Conservation (phyloP, 2,113 vertebrate genomes). For the Lophotis ruficrista region DNA sequence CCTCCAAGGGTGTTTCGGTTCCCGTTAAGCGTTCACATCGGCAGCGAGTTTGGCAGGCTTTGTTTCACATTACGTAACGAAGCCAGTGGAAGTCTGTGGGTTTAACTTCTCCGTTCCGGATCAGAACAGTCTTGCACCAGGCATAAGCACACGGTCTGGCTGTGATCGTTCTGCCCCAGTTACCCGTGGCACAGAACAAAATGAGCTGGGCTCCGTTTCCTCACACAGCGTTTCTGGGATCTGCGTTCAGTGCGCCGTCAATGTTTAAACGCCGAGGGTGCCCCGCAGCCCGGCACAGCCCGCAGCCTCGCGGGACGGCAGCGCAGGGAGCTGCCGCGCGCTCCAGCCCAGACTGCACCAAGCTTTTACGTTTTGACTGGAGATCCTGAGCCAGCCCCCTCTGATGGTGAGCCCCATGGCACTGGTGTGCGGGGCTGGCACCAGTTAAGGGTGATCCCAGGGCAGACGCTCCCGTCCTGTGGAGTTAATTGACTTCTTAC, state of each 20-base stretch:
- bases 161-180: background rate
- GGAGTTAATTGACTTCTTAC: rapidly evolving
- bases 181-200: background rate
- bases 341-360: background rate
- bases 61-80: background rate
- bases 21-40: background rate
- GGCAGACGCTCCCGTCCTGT: background rate
- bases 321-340: background rate
- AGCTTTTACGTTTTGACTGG: background rate
- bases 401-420: background rate
- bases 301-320: background rate
- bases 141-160: background rate
- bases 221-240: background rate
- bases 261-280: background rate
- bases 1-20: background rate
- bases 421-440: background rate
- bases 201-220: background rate
- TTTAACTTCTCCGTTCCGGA: background rate
- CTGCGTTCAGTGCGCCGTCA: background rate
- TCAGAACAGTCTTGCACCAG: background rate
- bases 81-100: background rate
- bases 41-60: background rate
- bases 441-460: rapidly evolving
- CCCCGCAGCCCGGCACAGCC: too few species aligned
- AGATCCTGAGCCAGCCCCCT: background rate